phyloP scores from a whole-genome alignment of 1,140 invertebrate genomes.

The Heterodera schachtii region DNA sequence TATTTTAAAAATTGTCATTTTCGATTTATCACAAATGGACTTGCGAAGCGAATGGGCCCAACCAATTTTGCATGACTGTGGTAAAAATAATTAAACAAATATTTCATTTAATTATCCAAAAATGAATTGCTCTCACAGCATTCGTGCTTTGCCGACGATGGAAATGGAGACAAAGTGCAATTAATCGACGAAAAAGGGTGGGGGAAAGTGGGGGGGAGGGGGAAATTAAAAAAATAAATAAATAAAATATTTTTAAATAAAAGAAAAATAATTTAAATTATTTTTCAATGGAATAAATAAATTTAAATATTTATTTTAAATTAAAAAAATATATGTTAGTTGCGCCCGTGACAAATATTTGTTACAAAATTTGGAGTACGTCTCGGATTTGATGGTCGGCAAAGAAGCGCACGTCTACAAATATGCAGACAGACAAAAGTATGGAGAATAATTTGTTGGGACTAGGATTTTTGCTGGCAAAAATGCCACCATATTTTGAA shows the following conservation, averaged over 20 bases:
- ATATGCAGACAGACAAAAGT: conserved; percentile 56
- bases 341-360: conserved; percentile 63
- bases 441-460: too few species aligned
- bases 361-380: conserved; percentile 61
- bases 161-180: conserved; percentile 58
- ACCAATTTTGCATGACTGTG: conserved; percentile 65
- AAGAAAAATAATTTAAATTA: not conserved
- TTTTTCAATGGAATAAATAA: not conserved
- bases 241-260: too few species aligned
- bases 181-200: conserved; percentile 61
- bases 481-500: too few species aligned
- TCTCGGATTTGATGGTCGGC: conserved; percentile 62
- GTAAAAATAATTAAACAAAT: not conserved
- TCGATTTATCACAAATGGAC: conserved; percentile 64
- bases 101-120: not conserved
- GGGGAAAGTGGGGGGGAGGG: too few species aligned
- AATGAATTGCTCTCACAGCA: conserved; percentile 12
- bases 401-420: conserved; percentile 65
- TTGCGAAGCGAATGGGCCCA: conserved; percentile 57
- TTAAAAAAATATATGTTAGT: conserved; percentile 27
- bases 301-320: not conserved
- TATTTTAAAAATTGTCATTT: conserved; percentile 15
- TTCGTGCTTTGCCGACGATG: conserved; percentile 61
- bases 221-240: not conserved
- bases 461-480: too few species aligned